Base-by-base conservation (phyloP, 2,888 invertebrate species). In the Epinotia brunnichana region DNA sequence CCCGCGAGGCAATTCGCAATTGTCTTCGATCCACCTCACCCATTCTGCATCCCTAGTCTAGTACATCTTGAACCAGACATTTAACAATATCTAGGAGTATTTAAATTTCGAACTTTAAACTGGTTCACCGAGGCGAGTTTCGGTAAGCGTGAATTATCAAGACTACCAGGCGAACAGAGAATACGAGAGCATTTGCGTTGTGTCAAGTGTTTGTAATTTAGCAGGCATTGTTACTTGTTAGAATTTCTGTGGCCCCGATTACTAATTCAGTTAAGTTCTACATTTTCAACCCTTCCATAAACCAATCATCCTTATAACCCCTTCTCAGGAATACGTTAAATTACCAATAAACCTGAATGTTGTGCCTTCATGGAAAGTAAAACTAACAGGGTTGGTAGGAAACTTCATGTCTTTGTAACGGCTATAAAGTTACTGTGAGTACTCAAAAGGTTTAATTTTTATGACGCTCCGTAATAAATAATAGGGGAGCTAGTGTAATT, bases 181-280 rank as follows among this genome's bases (percentile, higher is more conserved):
- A 53, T 17, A 35, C 17, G 19, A 29, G 51, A 35, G 41, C 35
- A 29, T 53, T 48, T 13, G 44, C 29, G 35, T 29, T 35, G 41
- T 35, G 66, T 67, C 66, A 61, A 66, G 44, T 71, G 54, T 66
- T 61, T 54, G 60, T 66, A 44, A 71, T 66, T 71, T 60, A 60
- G n/a, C 63, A 53, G 35, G 17, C 15, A 63, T 63, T 53, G 64
- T 64, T 51, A 29, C 17, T 51, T 51, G 61, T 61, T 48, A 10
- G 19, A 53, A 13, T 53, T 39, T 53, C 53, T 64, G 64, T 51
- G 51, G 51, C 51, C 51, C 29, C 35, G 53, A 53, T 64, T 64
- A 39, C 35, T 39, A 19, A 15, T 64, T 64, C 19, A 53, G 17
- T 17, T n/a, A 17, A 15, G 35, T 35, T 35, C 35, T 35, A 35